These are phyloP conservation scores for Belonocnema kinseyi DNA, from an alignment of 1,140 invertebrate genomes.

Conservation along the genomic window DNA sequence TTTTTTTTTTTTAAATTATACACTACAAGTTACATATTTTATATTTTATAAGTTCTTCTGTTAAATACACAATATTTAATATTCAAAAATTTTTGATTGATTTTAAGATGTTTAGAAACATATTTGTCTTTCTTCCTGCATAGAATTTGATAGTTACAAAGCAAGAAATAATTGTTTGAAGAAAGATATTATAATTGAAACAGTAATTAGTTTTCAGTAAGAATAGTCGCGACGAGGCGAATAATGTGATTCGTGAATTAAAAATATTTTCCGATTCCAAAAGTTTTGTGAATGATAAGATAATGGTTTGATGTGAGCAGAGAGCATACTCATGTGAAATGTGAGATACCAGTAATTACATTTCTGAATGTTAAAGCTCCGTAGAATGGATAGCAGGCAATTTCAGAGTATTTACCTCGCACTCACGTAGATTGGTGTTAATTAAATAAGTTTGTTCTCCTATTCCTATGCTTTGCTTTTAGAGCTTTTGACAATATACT, in stretches of 20 bases:
- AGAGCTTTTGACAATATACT: slow-evolving; percentile 4
- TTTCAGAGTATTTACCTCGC: slow-evolving; percentile 18
- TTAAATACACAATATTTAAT: too few relatives aligned
- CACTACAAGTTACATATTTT: too few relatives aligned
- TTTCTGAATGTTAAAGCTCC: slow-evolving; percentile 9
- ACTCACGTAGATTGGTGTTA: slow-evolving; percentile 22
- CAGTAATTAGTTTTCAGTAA: too few relatives aligned
- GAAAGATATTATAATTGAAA: too few relatives aligned
- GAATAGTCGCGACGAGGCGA: too few relatives aligned
- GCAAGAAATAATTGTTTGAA: too few relatives aligned
- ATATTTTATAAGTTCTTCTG: too few relatives aligned
- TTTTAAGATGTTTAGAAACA: too few relatives aligned
- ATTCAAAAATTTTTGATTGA: too few relatives aligned
- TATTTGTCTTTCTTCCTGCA: too few relatives aligned
- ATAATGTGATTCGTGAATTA: not conserved
- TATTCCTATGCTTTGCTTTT: slow-evolving; percentile 18
- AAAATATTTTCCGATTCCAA: not conserved
- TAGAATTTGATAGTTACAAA: too few relatives aligned
- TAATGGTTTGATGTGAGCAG: not conserved
- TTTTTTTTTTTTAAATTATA: too few relatives aligned
- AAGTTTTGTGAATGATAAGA: not conserved
- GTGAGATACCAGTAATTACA: slow-evolving; percentile 11
- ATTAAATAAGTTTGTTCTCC: slow-evolving; percentile 31
- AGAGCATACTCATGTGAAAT: slow-evolving; percentile 11
- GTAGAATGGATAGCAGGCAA: slow-evolving; percentile 26